phyloP scores from a whole-genome alignment of 2,797 vertebrate species.

The Propithecus deckenii region DNA sequence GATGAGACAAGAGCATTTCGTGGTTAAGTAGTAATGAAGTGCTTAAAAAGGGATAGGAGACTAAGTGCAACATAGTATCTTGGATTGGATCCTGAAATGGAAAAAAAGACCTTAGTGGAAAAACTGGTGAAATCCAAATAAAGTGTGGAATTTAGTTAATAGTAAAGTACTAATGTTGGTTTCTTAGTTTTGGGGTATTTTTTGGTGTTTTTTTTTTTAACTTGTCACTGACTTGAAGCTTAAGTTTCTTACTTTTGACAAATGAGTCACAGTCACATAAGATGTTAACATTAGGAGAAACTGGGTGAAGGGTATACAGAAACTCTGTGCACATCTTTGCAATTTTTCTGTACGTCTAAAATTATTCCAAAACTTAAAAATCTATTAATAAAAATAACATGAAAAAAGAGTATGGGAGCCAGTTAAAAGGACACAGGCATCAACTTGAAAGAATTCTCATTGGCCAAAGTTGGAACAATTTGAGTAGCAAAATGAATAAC shows the following conservation, averaged over 20 bases:
- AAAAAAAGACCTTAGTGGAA: neutral
- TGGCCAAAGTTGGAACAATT: neutral
- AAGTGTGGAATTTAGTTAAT: neutral
- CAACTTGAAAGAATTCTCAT: neutral
- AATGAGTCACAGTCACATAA: neutral
- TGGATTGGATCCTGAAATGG: neutral
- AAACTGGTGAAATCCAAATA: neutral
- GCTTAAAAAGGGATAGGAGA: neutral
- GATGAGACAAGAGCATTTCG: neutral
- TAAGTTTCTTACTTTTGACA: neutral
- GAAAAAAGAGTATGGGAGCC: neutral
- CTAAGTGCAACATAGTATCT: neutral
- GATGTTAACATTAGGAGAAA: neutral
- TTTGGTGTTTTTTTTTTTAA: too few relatives aligned
- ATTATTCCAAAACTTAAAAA: slow-evolving; percentile 7
- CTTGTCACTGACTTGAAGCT: too few relatives aligned
- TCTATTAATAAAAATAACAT: neutral
- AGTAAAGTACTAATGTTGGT: neutral
- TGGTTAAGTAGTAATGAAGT: neutral
- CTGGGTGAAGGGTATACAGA: neutral
- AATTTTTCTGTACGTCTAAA: slow-evolving; percentile 5
- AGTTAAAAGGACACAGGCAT: neutral
- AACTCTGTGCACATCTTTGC: neutral
- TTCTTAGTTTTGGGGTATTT: neutral
- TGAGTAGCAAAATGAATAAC: neutral